phyloP scores from a whole-genome alignment of 2,113 vertebrate species.

The Rhinichthys klamathensis region DNA sequence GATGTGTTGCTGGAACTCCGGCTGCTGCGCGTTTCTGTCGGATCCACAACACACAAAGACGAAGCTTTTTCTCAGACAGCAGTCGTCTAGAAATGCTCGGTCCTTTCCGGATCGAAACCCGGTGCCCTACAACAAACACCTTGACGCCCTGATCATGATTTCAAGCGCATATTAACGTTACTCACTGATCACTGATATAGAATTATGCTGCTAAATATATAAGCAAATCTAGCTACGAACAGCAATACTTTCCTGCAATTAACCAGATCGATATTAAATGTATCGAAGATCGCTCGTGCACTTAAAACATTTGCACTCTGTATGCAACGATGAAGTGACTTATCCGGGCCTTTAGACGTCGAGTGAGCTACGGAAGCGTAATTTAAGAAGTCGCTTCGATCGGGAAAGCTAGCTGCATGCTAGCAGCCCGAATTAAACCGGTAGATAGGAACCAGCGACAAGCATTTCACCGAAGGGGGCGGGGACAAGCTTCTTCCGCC shows the following conservation, averaged over 20 bases:
- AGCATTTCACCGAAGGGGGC: neutral
- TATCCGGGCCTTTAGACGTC: neutral
- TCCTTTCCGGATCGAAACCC: neutral
- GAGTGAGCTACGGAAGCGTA: neutral
- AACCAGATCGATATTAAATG: neutral
- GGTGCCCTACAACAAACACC: neutral
- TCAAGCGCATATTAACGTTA: neutral
- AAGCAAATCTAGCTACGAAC: neutral
- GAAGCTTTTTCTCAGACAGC: neutral
- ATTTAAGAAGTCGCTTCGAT: conserved; percentile 24
- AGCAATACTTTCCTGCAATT: neutral
- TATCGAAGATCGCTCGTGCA: neutral
- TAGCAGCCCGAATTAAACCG: neutral
- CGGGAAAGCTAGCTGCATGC: conserved; percentile 10
- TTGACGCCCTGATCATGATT: neutral
- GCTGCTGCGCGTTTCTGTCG: neutral
- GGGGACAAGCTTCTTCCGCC: neutral
- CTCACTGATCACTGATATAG: neutral
- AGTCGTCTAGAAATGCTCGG: neutral
- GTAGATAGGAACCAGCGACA: neutral
- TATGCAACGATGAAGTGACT: neutral
- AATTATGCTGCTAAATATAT: neutral
- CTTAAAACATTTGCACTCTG: neutral
- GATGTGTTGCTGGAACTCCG: conserved; percentile 4
- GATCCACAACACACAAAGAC: neutral